Evolutionary conservation across 2,797 vertebrate species (phyloP).

Genomic region (Darevskia mixta): DNA sequence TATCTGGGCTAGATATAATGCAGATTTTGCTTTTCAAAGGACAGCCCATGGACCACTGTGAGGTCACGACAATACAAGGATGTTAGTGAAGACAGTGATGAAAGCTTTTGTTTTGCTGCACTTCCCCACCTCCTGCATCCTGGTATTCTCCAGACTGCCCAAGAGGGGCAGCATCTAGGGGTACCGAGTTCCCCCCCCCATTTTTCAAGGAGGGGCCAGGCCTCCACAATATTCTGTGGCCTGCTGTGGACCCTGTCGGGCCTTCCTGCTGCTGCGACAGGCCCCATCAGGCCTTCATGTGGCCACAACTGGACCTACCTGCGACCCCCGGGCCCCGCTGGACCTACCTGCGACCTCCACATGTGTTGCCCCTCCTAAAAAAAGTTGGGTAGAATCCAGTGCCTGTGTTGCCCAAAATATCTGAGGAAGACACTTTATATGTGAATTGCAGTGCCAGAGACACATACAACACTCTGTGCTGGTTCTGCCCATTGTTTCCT

Average conservation of each 20-base stretch:
- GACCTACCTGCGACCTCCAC: no score
- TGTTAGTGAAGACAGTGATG: neutral
- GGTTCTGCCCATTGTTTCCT: neutral
- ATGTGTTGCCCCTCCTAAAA: no score
- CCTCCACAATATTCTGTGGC: no score
- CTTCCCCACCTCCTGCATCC: neutral
- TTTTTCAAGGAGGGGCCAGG: no score
- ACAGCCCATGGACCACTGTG: neutral
- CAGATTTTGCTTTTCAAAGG: neutral
- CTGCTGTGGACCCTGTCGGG: no score
- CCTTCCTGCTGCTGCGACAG: no score
- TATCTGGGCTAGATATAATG: neutral
- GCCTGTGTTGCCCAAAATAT: neutral
- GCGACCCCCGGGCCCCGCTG: no score
- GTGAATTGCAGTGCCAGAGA: slow-evolving; percentile 5
- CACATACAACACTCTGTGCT: neutral
- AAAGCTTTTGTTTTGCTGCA: neutral
- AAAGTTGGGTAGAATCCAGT: no score
- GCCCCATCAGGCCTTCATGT: no score
- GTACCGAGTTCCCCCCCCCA: no score
- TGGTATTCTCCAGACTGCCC: neutral
- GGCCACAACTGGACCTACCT: no score
- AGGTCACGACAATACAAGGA: neutral
- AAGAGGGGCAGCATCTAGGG: neutral
- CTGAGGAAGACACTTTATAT: neutral